Evolutionary conservation across 2,113 vertebrate species (phyloP), one percentile per base, ranked within the genome.

Genomic region (Grus americana): DNA sequence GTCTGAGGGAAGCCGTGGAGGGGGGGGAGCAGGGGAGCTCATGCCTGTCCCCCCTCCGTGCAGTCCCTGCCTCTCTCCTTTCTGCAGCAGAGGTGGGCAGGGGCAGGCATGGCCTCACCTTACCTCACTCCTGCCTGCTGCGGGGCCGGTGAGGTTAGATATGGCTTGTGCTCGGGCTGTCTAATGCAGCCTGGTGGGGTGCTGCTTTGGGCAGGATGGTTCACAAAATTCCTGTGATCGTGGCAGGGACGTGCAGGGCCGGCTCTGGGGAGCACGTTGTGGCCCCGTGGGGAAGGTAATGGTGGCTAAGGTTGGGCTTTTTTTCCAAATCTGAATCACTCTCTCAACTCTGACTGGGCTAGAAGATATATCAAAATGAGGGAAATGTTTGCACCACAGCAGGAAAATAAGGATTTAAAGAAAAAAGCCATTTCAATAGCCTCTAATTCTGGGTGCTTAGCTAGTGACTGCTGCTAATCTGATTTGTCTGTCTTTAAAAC

Each of bases 401-500:
- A 57, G 59, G 78, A 54, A 78, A 70, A 49, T 30, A 29, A 44
- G 34, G 42, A 14, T 61, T 84, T 59, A 42, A 63, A 91, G 55
- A 65, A 55, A 57, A 66, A 13, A 55, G 7, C 11, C 24, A 46
- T 83, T 97, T 91, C 38, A 62, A 0, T 67, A 66, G n/a, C 84
- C 10, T 71, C 19, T 87, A 58, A 58, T 91, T 90, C 57, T 92
- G 23, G 6, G 22, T 87, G 40, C 65, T 93, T 90, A 92, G 55
- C 73, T 90, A 55, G 61, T 85, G 44, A 75, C 57, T 72, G 47
- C 65, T 75, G 58, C 81, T 94, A 75, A 92, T 93, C 92, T 90
- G 88, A 87, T 96, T 87, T 94, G 44, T 68, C 29, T 75, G 13
- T 67, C 65, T 90, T 72, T 86, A 55, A 94, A 88, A 75, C 44